These are phyloP conservation scores for Passerculus sandwichensis DNA, from an alignment of 2,797 vertebrate species.

Conservation along the genomic window DNA sequence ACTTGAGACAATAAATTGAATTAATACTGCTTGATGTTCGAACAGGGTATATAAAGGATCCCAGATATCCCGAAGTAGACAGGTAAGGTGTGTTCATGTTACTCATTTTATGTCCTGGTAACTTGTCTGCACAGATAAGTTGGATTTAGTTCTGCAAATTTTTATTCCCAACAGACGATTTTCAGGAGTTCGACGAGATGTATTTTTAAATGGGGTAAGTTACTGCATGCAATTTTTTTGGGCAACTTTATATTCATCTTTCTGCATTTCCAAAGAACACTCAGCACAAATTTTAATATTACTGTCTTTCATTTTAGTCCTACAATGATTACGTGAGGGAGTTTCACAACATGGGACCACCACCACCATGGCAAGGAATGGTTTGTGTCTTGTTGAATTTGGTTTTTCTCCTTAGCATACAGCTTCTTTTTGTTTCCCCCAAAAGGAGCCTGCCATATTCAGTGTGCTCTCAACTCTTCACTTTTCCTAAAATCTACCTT, in stretches of 20 bases:
- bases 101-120: slow-evolving; percentile 61
- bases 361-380: slow-evolving; percentile 96
- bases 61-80: slow-evolving; percentile 93
- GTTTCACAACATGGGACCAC: slow-evolving; percentile 95
- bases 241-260: slow-evolving; percentile 10
- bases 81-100: slow-evolving; percentile 85
- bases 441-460: not conserved
- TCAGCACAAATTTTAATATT: slow-evolving; percentile 47
- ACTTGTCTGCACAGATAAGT: slow-evolving; percentile 64
- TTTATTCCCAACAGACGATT: slow-evolving; percentile 89
- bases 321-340: slow-evolving; percentile 99
- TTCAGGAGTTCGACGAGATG: slow-evolving; percentile 92
- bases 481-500: not conserved
- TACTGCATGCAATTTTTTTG: slow-evolving; percentile 26
- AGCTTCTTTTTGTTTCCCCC: not conserved
- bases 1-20: slow-evolving; percentile 60
- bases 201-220: slow-evolving; percentile 98
- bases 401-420: not conserved
- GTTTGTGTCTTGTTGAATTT: slow-evolving; percentile 80
- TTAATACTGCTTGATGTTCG: slow-evolving; percentile 81
- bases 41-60: slow-evolving; percentile 97
- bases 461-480: not conserved
- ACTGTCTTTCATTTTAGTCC: slow-evolving; percentile 84
- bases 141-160: slow-evolving; percentile 80
- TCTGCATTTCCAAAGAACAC: not conserved